phyloP scores from a whole-genome alignment of 2,888 invertebrate genomes.

The Ariolimax columbianus region DNA sequence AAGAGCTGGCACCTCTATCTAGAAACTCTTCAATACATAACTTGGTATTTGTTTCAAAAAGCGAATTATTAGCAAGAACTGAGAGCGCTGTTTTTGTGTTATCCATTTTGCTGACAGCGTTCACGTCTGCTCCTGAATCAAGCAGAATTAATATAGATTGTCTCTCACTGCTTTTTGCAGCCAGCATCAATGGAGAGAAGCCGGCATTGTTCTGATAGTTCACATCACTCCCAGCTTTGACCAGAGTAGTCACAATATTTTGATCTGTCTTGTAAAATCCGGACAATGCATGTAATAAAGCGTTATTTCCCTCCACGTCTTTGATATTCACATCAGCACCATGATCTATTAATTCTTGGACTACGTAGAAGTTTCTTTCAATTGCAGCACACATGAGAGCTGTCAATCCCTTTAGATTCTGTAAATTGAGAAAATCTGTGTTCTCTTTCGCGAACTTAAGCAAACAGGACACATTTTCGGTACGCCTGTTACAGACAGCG shows the following conservation, averaged over 20 bases:
- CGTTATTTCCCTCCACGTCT: neutral
- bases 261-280: neutral
- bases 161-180: neutral
- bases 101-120: constrained; percentile 1
- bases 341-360: neutral
- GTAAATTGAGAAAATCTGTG: neutral
- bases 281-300: neutral
- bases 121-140: constrained; percentile 3
- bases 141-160: neutral
- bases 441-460: neutral
- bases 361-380: neutral
- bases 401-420: neutral
- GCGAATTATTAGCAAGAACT: neutral
- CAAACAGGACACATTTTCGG: neutral
- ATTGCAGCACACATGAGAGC: neutral
- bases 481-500: neutral
- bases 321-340: neutral
- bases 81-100: neutral
- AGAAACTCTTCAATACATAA: neutral
- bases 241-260: neutral
- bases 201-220: constrained; percentile 10
- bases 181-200: constrained; percentile 4
- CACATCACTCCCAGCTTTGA: neutral
- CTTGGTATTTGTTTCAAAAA: neutral
- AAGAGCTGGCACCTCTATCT: neutral